These are phyloP conservation scores for Panzeria rudis DNA, from an alignment of 2,888 invertebrate species.

Conservation along the genomic window DNA sequence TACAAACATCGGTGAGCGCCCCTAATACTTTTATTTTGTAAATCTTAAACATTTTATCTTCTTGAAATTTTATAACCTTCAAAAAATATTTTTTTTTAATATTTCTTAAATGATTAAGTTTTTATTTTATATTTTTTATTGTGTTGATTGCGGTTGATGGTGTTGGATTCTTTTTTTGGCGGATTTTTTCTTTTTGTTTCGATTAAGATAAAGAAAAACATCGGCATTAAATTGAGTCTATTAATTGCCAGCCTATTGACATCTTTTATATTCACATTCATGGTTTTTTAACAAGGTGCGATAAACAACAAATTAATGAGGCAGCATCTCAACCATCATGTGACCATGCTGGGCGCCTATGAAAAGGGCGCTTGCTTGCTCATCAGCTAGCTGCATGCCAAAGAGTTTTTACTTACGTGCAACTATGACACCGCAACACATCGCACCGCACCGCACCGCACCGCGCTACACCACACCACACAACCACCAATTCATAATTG, in stretches of 20 bases:
- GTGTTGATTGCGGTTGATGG: neutral
- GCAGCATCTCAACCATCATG: conserved; percentile 67
- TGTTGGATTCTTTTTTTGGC: conserved; percentile 23
- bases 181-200: conserved; percentile 9
- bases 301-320: conserved; percentile 83
- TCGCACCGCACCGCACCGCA: conserved; percentile 3
- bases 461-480: conserved; percentile 10
- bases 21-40: neutral
- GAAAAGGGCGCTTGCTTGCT: conserved; percentile 59
- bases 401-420: neutral
- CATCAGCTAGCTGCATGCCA: conserved; percentile 25
- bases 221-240: conserved; percentile 68
- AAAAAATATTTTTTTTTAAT: conserved; percentile 19
- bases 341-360: conserved; percentile 68
- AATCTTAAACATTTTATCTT: conserved; percentile 40
- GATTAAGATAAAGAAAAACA: conserved; percentile 43
- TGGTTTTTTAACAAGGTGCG: conserved; percentile 83
- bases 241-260: conserved; percentile 72
- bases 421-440: conserved; percentile 21
- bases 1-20: conserved; percentile 1
- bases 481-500: conserved; percentile 81
- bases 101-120: conserved; percentile 48
- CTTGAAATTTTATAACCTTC: conserved; percentile 51
- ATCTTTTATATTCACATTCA: conserved; percentile 75
- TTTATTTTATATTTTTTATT: conserved; percentile 25